Conservation (phyloP, 2,113 vertebrate genomes). For the Puffinus mauretanicus region DNA sequence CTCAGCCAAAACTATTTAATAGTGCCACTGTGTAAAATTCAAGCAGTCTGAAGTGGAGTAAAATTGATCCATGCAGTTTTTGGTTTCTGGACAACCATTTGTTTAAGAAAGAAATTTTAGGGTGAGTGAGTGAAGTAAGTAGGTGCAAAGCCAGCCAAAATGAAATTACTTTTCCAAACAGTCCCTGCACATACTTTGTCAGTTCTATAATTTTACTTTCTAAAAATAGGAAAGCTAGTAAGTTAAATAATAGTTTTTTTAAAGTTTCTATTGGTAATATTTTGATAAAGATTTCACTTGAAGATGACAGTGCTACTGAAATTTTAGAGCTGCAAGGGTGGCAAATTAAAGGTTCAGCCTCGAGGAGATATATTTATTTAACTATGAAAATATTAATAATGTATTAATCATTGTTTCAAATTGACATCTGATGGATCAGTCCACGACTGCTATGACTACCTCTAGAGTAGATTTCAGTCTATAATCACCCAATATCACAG, state of each 20-base stretch:
- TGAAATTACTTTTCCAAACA: conserved; percentile 20
- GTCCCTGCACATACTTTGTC: not conserved
- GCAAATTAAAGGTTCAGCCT: conserved; percentile 4
- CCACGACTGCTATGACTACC: not conserved
- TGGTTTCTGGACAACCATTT: not conserved
- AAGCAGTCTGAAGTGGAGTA: not conserved
- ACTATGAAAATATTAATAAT: not conserved
- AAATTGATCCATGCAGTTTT: not conserved
- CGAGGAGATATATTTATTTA: not conserved
- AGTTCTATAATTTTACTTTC: conserved; percentile 18
- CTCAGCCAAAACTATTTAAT: not conserved
- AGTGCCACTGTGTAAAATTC: not conserved
- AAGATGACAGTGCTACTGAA: not conserved
- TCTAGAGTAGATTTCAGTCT: not conserved
- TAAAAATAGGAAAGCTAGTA: not conserved
- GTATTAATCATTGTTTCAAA: not conserved
- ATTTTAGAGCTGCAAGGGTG: not conserved
- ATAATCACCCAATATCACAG: not conserved
- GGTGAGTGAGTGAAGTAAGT: not conserved
- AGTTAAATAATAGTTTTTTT: not conserved
- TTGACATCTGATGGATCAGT: not conserved
- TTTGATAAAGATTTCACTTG: conserved; percentile 29
- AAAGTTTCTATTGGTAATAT: conserved; percentile 1
- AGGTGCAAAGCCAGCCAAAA: conserved; percentile 9
- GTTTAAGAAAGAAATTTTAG: not conserved